Evolutionary conservation across 2,113 vertebrate genomes (phyloP).

Genomic region (Peromyscus californicus): DNA sequence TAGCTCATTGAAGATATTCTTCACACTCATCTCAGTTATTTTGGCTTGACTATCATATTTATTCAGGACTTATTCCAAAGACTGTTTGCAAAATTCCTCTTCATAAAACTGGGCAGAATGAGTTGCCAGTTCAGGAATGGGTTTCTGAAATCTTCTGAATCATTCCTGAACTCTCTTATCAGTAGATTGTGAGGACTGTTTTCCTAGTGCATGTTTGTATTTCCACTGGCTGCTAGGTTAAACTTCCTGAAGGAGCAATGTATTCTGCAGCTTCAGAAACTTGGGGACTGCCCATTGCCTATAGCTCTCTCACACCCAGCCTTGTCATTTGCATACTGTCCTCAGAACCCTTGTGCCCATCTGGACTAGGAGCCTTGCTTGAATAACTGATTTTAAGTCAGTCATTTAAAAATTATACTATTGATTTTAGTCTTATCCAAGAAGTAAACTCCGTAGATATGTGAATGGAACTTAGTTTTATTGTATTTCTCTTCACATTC

Average conservation of each 20-base stretch:
- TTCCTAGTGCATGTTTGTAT: background rate
- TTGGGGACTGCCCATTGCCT: conserved; percentile 1
- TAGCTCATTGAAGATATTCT: conserved; percentile 45
- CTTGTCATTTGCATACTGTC: conserved; percentile 16
- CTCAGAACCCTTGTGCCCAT: background rate
- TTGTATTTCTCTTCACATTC: conserved; percentile 33
- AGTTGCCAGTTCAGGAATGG: background rate
- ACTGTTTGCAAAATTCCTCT: conserved; percentile 41
- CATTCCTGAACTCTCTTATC: background rate
- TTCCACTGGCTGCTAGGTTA: conserved; percentile 31
- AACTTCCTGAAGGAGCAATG: conserved; percentile 55
- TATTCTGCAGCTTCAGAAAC: conserved; percentile 42
- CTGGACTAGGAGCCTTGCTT: conserved; percentile 30
- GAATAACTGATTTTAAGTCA: conserved; percentile 2
- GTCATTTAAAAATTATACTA: background rate
- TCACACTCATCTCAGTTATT: conserved; percentile 32
- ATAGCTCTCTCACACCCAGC: background rate
- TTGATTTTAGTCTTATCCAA: conserved; percentile 16
- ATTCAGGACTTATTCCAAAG: conserved; percentile 36
- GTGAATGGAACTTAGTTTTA: conserved; percentile 51
- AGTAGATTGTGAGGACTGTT: conserved; percentile 22
- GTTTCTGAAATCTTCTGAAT: conserved; percentile 56
- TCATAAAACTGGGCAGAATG: conserved; percentile 50
- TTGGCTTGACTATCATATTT: background rate
- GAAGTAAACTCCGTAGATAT: background rate